Conservation (phyloP, 2,888 invertebrate species). For the Marasmarcha lunaedactyla region DNA sequence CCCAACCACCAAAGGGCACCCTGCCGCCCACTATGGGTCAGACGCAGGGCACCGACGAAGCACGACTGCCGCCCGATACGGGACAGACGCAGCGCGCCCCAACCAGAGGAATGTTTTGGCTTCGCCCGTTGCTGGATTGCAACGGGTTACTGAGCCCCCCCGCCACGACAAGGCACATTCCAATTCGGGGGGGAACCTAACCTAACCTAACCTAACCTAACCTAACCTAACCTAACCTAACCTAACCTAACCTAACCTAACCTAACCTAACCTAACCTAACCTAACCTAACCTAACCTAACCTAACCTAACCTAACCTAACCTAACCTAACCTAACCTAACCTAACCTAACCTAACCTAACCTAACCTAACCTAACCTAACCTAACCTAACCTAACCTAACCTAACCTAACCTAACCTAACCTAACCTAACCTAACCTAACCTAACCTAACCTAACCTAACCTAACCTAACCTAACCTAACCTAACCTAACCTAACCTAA, state of each 20-base stretch:
- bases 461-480: slow-evolving; percentile 17
- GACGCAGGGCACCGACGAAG: no score
- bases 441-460: slow-evolving; percentile 18
- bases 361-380: slow-evolving; percentile 19
- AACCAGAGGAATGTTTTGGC: no score
- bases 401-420: slow-evolving; percentile 19
- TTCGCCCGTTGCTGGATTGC: no score
- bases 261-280: slow-evolving; percentile 13
- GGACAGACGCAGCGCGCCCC: no score
- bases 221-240: slow-evolving; percentile 11
- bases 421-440: slow-evolving; percentile 19
- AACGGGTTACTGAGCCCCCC: no score
- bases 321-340: slow-evolving; percentile 18
- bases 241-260: slow-evolving; percentile 2
- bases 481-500: slow-evolving; percentile 12
- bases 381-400: slow-evolving; percentile 18
- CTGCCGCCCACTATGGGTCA: no score
- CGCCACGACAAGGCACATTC: no score
- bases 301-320: slow-evolving; percentile 14
- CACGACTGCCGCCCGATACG: no score
- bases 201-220: no score
- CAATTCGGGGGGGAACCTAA: no score
- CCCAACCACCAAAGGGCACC: no score
- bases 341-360: slow-evolving; percentile 16
- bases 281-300: slow-evolving; percentile 3